phyloP scores from a whole-genome alignment of 2,113 vertebrate species.

The Chamaetylas fuelleborni region DNA sequence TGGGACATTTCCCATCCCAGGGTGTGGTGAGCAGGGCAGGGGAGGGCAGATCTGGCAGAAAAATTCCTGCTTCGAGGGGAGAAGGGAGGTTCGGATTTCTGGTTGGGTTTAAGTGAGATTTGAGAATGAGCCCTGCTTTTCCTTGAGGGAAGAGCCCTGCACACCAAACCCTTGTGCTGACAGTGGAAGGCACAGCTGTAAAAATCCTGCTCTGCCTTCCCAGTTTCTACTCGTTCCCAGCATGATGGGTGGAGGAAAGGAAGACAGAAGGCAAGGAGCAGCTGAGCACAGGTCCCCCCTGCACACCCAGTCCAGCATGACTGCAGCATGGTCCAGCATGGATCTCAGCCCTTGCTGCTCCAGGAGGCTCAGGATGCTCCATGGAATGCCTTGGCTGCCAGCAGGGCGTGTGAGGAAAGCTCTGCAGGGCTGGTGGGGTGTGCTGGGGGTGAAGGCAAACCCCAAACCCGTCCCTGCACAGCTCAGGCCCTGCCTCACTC shows the following conservation, averaged over 20 bases:
- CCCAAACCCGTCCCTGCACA: neutral
- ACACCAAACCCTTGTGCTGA: accelerated
- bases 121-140: neutral
- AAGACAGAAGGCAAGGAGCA: neutral
- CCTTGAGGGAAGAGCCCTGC: neutral
- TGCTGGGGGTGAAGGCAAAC: neutral
- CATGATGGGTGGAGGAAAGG: accelerated
- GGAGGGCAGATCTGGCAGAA: neutral
- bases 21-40: neutral
- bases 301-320: neutral
- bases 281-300: neutral
- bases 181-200: neutral
- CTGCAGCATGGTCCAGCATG: neutral
- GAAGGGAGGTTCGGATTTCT: neutral
- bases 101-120: neutral
- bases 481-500: conserved; percentile 25
- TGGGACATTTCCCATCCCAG: neutral
- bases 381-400: neutral
- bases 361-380: neutral
- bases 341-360: neutral
- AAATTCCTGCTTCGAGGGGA: neutral
- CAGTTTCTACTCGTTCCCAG: neutral
- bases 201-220: neutral
- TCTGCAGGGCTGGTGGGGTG: neutral
- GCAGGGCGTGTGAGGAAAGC: no score